Conservation (phyloP, 2,888 invertebrate genomes). For the Drosophila greeni region DNA sequence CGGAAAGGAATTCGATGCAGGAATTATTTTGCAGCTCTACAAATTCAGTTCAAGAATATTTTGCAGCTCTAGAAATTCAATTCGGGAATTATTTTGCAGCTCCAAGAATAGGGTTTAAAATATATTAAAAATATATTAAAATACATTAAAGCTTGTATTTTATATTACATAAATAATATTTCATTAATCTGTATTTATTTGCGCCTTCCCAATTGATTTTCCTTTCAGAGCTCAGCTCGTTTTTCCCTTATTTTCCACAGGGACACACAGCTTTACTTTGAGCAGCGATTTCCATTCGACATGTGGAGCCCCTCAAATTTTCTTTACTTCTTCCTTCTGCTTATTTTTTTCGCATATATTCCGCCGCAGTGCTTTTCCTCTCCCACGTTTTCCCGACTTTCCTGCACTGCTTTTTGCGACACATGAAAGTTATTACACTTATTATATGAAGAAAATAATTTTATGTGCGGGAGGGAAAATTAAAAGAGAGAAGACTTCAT, state of each 20-base stretch:
- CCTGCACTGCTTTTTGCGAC: slow-evolving; percentile 43
- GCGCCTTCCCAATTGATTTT: background rate
- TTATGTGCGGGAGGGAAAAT: slow-evolving; percentile 58
- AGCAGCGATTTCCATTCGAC: slow-evolving; percentile 28
- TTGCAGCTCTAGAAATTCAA: too few species aligned
- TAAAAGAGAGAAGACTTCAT: slow-evolving; percentile 75
- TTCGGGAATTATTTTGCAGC: too few species aligned
- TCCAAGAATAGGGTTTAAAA: too few species aligned
- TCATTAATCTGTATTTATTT: background rate
- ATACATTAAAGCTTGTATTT: too few species aligned
- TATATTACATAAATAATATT: background rate
- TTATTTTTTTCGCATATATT: background rate
- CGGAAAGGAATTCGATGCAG: background rate
- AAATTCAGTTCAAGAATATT: too few species aligned
- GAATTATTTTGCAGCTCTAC: too few species aligned
- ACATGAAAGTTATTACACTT: slow-evolving; percentile 74
- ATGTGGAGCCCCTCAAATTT: slow-evolving; percentile 8
- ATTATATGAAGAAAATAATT: slow-evolving; percentile 74
- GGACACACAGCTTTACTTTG: slow-evolving; percentile 2
- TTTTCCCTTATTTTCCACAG: background rate
- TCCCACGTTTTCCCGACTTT: background rate
- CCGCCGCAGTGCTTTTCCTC: background rate
- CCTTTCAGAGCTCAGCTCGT: too few species aligned
- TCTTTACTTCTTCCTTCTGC: background rate
- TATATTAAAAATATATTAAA: too few species aligned